Evolutionary conservation across 2,888 invertebrate species (phyloP), one percentile per base, ranked within the genome.

Genomic region (Fragum fragum): DNA sequence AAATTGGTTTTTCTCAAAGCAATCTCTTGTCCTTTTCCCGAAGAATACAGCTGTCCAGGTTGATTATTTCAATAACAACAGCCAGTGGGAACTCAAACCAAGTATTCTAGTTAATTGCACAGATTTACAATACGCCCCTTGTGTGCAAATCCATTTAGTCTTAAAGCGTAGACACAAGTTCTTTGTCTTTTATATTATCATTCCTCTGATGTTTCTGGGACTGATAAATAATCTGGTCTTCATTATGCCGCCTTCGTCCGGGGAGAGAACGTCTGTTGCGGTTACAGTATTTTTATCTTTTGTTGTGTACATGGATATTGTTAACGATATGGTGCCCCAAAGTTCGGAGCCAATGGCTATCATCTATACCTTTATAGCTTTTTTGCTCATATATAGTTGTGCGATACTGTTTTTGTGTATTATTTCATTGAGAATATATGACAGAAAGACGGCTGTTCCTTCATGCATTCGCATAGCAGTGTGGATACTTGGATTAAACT

Each of bases 281-380:
- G 73, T 86, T 2, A 86, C 86, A 1, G 32, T 73, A 21, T 81
- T 79, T 63, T 23, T 86, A 39, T 78, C 86, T 5, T 79, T 81
- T 57, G 63, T 75, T 1, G 78, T 86, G 6, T 86, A 74, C 66
- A 83, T 83, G 83, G 63, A 66, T 2, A 81, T 79, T n/a, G 59
- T 86, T 0, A 86, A 78, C 72, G 69, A 69, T 14, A 77, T 78
- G 39, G 63, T 86, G 21, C 83, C 86, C 14, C 63, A 72, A 36
- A 81, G 79, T 21, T 83, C 86, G 0, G 36, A 59, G 9, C 83
- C 83, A 11, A 74, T 86, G 42, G 66, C 86, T 3, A 53, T 52
- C 28, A 47, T 83, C 7, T 83, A 76, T 23, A 80, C 69, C 61
- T 83, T 83, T 53, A 53, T 86, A 5, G 28, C 83, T 7, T 76